Conservation (phyloP, 2,888 invertebrate species). For the Pristionchus maxplancki region DNA sequence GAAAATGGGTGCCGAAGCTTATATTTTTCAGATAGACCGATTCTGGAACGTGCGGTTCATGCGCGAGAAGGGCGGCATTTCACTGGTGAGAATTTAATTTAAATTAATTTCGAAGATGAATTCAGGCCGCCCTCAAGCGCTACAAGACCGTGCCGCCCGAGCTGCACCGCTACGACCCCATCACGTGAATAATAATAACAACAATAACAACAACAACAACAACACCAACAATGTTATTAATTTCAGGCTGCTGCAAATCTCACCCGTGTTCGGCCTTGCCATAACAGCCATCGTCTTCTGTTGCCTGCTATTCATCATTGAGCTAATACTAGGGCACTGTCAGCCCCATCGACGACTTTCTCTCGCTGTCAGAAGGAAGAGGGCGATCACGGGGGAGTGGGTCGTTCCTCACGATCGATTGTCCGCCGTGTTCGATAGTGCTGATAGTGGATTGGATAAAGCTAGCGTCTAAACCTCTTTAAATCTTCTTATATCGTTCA, state of each 20-base stretch:
- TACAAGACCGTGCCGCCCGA: neutral
- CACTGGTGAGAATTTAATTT: neutral
- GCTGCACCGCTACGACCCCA: neutral
- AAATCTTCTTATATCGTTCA: too few species aligned
- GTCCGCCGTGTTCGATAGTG: too few species aligned
- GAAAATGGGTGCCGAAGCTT: too few species aligned
- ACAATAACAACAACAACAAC: too few species aligned
- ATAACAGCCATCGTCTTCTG: neutral
- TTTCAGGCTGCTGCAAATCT: constrained; percentile 23
- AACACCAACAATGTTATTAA: too few species aligned
- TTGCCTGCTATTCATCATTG: neutral
- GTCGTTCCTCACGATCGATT: too few species aligned
- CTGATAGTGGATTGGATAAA: too few species aligned
- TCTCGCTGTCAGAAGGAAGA: neutral
- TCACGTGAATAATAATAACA: too few species aligned
- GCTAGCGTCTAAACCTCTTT: too few species aligned
- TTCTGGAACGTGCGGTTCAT: constrained; percentile 41
- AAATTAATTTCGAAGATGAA: too few species aligned
- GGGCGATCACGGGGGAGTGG: neutral
- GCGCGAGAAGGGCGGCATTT: constrained; percentile 20
- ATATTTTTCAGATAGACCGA: neutral
- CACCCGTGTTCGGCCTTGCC: neutral
- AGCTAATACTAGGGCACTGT: neutral
- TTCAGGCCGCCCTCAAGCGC: neutral
- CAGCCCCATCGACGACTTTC: neutral